These are phyloP conservation scores for Exephanes ischioxanthus DNA, from an alignment of 2,888 invertebrate species.

Conservation along the genomic window DNA sequence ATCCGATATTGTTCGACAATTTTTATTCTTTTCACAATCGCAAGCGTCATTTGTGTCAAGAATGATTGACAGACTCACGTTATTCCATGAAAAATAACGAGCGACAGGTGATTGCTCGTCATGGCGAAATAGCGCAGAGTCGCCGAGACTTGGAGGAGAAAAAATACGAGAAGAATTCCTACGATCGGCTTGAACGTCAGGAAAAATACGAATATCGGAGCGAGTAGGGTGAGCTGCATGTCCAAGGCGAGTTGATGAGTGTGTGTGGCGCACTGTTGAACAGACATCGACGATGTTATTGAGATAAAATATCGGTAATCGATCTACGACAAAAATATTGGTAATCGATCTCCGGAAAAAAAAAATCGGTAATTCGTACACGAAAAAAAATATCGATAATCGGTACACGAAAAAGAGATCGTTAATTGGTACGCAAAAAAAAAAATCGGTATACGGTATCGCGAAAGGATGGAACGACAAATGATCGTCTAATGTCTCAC, in stretches of 20 bases:
- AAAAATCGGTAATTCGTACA: background rate
- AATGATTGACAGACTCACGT: conserved; percentile 85
- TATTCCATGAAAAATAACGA: conserved; percentile 89
- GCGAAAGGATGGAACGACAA: background rate
- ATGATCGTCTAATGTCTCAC: conserved; percentile 82
- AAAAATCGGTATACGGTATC: background rate
- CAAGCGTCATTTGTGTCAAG: background rate
- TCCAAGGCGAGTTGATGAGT: conserved; percentile 91
- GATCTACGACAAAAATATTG: background rate
- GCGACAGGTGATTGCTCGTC: conserved; percentile 87
- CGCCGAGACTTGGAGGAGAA: conserved; percentile 87
- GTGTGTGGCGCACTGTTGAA: conserved; percentile 90
- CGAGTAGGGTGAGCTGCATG: conserved; percentile 90
- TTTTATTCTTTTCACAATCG: background rate
- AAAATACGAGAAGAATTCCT: conserved; percentile 87
- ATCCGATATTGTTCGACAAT: background rate
- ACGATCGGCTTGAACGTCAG: conserved; percentile 87
- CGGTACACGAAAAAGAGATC: background rate
- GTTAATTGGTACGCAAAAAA: background rate
- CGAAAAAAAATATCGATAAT: background rate
- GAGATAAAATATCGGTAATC: background rate
- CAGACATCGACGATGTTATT: conserved; percentile 24
- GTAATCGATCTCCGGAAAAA: background rate
- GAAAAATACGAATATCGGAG: conserved; percentile 89
- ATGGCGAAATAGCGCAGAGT: conserved; percentile 88